phyloP scores from a whole-genome alignment of 2,888 invertebrate genomes.

The Lithosia quadra region DNA sequence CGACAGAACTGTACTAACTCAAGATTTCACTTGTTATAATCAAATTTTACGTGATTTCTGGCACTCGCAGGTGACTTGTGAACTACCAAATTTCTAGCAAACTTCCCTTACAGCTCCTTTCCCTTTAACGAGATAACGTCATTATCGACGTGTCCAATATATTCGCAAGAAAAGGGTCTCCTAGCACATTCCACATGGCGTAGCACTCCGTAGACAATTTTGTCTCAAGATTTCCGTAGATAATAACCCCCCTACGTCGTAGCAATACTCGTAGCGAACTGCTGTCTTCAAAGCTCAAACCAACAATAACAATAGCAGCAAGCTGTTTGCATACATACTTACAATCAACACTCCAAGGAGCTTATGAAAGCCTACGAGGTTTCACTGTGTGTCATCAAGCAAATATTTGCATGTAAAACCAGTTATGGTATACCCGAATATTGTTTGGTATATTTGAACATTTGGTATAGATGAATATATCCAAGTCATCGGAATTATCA shows the following conservation, averaged over 20 bases:
- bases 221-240: not conserved
- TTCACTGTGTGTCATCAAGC: not conserved
- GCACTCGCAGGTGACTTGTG: conserved; percentile 9
- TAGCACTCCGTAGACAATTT: conserved; percentile 2
- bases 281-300: conserved; percentile 9
- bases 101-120: not conserved
- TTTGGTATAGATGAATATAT: not conserved
- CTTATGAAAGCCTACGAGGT: not conserved
- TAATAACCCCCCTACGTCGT: not conserved
- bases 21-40: conserved; percentile 49
- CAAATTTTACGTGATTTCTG: conserved; percentile 13
- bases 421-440: not conserved
- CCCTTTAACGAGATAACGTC: not conserved
- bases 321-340: conserved; percentile 12
- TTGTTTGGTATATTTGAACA: not conserved
- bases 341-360: conserved; percentile 4
- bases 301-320: not conserved
- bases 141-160: not conserved
- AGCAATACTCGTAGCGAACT: conserved; percentile 5
- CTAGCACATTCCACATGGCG: not conserved
- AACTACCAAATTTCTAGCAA: no score
- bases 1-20: conserved; percentile 31
- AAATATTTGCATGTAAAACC: not conserved
- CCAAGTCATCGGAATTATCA: not conserved
- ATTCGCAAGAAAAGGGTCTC: not conserved